Evolutionary conservation across 2,113 vertebrate species (phyloP).

Genomic region (Brachyistius frenatus): DNA sequence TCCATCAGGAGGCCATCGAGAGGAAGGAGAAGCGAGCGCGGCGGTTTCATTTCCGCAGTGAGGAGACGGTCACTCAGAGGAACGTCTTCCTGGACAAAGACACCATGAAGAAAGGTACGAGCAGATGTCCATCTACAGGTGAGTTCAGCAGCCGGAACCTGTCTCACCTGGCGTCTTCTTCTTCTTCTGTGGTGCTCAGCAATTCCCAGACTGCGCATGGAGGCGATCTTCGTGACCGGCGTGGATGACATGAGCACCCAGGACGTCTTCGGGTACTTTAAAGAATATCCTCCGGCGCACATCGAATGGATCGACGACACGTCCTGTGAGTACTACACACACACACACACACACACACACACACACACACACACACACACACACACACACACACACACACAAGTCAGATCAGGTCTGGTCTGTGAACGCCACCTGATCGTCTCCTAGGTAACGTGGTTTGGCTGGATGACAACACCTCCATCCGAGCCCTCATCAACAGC

Average conservation of each 20-base stretch:
- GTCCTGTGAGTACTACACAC: slow-evolving; percentile 85
- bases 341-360: background rate
- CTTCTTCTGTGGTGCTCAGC: slow-evolving; percentile 81
- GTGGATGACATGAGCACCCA: slow-evolving; percentile 99
- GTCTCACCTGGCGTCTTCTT: no score
- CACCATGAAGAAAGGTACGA: slow-evolving; percentile 92
- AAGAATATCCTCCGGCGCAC: slow-evolving; percentile 97
- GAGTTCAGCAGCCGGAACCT: background rate
- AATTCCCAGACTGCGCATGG: slow-evolving; percentile 91
- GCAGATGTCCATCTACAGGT: no score
- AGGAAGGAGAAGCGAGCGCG: slow-evolving; percentile 96
- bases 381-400: background rate
- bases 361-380: background rate
- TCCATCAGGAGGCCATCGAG: slow-evolving; percentile 93
- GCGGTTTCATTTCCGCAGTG: slow-evolving; percentile 93
- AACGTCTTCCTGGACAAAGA: slow-evolving; percentile 92
- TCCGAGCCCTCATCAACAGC: slow-evolving; percentile 93
- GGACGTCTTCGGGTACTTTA: slow-evolving; percentile 95
- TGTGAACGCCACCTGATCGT: background rate
- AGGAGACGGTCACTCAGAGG: slow-evolving; percentile 88
- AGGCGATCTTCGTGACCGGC: slow-evolving; percentile 92
- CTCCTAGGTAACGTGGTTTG: slow-evolving; percentile 96
- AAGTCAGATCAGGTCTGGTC: background rate
- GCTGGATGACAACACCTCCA: slow-evolving; percentile 95
- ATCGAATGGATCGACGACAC: slow-evolving; percentile 98